A percentile compares a stretch with the other conserved stretches of the same genome.
phyloP scores from a whole-genome alignment of 2,113 vertebrate species.

The Gavia stellata region DNA sequence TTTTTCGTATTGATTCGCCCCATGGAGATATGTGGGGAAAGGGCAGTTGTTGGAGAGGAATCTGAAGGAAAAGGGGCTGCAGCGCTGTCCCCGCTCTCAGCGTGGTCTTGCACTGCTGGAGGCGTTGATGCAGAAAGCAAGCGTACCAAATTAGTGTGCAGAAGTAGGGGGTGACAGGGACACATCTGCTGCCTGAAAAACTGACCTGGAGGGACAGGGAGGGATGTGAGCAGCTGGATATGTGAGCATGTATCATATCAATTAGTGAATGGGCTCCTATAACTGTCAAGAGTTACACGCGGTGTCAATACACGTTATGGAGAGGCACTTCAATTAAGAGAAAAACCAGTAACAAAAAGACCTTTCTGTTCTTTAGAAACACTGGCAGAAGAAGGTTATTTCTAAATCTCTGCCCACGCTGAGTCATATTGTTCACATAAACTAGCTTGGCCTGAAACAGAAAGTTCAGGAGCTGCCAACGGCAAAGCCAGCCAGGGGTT shows the following conservation, averaged over 20 bases:
- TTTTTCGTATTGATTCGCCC: neutral
- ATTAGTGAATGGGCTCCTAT: neutral
- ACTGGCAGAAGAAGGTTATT: neutral
- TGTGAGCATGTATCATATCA: neutral
- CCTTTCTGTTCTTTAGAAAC: neutral
- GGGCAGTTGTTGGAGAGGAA: neutral
- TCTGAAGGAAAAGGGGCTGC: neutral
- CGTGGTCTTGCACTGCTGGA: neutral
- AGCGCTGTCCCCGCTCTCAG: neutral
- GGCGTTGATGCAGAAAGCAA: neutral
- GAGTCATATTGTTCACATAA: neutral
- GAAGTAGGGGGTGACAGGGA: neutral
- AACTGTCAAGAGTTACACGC: neutral
- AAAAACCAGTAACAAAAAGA: neutral
- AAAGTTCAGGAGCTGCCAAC: neutral
- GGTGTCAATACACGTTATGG: neutral
- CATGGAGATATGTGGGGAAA: neutral
- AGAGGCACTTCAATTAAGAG: neutral
- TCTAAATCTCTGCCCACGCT: neutral
- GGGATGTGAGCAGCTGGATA: neutral
- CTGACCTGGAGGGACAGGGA: neutral
- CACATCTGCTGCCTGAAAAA: constrained; percentile 28
- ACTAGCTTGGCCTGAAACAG: neutral
- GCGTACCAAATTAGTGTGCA: rapidly evolving
- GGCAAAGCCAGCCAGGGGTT: neutral